Conservation (phyloP, 2,797 vertebrate species). For the Cryptoblepharus egeriae region DNA sequence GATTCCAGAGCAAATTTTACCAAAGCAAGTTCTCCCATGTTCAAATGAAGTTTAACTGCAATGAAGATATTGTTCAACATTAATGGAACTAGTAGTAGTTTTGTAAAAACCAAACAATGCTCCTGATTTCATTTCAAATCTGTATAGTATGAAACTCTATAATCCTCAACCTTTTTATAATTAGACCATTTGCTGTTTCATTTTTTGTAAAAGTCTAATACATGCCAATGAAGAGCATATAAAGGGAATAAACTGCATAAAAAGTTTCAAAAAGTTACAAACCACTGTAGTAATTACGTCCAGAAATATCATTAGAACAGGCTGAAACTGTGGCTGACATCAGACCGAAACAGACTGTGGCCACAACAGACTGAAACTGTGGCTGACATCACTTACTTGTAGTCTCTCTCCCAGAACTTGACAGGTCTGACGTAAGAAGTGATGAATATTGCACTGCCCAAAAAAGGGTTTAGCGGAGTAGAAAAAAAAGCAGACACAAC, state of each 20-base stretch:
- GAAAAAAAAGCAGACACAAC: slow-evolving; percentile 93
- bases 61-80: not conserved
- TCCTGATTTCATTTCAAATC: not conserved
- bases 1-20: not conserved
- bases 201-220: not conserved
- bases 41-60: not conserved
- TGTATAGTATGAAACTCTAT: not conserved
- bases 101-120: not conserved
- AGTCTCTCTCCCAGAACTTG: slow-evolving; percentile 99
- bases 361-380: not conserved
- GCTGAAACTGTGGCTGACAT: slow-evolving; percentile 6
- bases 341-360: too few species aligned
- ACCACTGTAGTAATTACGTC: not conserved
- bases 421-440: slow-evolving; percentile 96
- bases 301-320: not conserved
- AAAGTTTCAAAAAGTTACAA: not conserved
- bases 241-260: not conserved
- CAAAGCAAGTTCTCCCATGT: not conserved
- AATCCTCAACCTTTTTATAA: not conserved
- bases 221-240: not conserved
- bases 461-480: slow-evolving; percentile 94
- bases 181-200: not conserved
- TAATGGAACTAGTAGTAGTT: not conserved
- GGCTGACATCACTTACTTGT: slow-evolving; percentile 85
- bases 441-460: slow-evolving; percentile 98